Percentiles rank a stretch among this genome's conserved stretches.
phyloP scores from a whole-genome alignment of 92 coral and sea anemone species.

The Umimayanthus kanabou region DNA sequence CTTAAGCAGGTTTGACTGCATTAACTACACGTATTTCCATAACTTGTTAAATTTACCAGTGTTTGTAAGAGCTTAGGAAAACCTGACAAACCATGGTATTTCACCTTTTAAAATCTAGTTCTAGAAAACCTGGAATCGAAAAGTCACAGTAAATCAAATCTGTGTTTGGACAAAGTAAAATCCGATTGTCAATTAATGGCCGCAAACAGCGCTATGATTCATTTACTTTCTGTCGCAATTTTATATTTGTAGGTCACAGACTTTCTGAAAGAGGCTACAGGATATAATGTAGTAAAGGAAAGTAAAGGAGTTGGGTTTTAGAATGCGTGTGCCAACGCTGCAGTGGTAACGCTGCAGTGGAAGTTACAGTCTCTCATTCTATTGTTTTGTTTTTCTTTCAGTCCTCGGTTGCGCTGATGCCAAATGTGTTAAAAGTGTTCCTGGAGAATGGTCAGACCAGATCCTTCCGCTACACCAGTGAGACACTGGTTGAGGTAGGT shows the following conservation, averaged over 20 bases:
- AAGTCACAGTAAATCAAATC: too few relatives aligned
- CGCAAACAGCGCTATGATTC: not conserved
- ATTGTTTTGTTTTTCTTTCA: slow-evolving; percentile 34
- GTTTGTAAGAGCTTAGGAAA: too few relatives aligned
- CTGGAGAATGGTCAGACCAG: slow-evolving; percentile 97
- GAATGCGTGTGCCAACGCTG: not conserved
- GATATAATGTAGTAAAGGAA: not conserved
- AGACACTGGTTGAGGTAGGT: slow-evolving; percentile 73
- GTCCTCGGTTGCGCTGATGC: slow-evolving; percentile 91
- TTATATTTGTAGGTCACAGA: too few relatives aligned
- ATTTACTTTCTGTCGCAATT: too few relatives aligned
- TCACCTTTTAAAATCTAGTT: too few relatives aligned
- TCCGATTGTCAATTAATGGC: too few relatives aligned
- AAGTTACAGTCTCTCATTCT: not conserved
- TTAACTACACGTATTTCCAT: too few relatives aligned
- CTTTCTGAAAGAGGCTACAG: not conserved
- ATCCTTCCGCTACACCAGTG: slow-evolving; percentile 85
- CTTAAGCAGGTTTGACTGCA: too few relatives aligned
- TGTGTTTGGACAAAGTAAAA: not conserved
- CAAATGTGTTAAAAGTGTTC: slow-evolving; percentile 90
- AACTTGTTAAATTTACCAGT: too few relatives aligned
- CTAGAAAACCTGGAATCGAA: too few relatives aligned
- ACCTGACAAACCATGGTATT: too few relatives aligned
- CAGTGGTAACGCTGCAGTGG: not conserved
- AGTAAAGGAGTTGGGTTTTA: not conserved